phyloP scores from a whole-genome alignment of 2,888 invertebrate genomes.

The Erebia aethiops region DNA sequence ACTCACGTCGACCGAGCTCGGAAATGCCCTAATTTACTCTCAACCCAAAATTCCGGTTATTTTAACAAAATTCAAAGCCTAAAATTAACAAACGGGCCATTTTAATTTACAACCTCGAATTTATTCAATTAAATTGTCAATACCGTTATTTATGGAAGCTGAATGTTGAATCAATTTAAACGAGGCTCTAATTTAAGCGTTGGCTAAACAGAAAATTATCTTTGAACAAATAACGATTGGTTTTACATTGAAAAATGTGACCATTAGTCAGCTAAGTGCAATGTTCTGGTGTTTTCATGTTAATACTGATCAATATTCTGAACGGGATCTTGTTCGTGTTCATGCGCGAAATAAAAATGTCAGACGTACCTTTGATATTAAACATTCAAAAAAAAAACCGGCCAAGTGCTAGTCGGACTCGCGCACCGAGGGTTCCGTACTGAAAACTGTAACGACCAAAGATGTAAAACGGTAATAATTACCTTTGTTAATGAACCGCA shows the following conservation, averaged over 20 bases:
- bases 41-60: conserved; percentile 56
- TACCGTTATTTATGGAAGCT: conserved; percentile 56
- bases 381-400: no score
- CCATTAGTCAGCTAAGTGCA: conserved; percentile 11
- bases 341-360: background rate
- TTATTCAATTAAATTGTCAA: conserved; percentile 55
- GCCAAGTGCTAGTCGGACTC: no score
- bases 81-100: conserved; percentile 60
- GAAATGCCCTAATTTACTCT: conserved; percentile 75
- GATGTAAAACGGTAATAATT: no score
- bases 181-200: conserved; percentile 19
- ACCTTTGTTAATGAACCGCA: no score
- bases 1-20: conserved; percentile 45
- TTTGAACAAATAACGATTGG: conserved; percentile 11
- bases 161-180: conserved; percentile 50
- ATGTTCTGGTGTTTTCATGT: background rate
- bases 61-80: conserved; percentile 62
- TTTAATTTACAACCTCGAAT: conserved; percentile 62
- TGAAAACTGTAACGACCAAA: no score
- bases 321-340: background rate
- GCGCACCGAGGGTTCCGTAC: no score
- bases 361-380: no score
- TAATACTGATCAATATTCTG: conserved; percentile 1
- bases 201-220: conserved; percentile 19
- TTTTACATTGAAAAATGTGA: conserved; percentile 8